A percentile compares a stretch with the other conserved stretches of the same genome.
These are phyloP conservation scores for Oryzaephilus surinamensis DNA, from an alignment of 1,140 invertebrate species.

Conservation along the genomic window DNA sequence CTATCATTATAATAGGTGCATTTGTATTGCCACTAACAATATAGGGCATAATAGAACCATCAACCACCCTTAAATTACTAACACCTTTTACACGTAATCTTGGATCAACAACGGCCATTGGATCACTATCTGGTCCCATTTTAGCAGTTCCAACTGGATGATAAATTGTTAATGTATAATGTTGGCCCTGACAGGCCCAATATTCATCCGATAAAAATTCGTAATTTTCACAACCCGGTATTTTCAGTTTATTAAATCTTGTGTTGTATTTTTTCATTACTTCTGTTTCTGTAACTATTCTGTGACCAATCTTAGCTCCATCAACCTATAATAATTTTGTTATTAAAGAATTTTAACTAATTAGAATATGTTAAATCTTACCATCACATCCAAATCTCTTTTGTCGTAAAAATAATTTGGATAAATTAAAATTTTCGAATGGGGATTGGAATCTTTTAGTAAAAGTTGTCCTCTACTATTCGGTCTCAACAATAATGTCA, in stretches of 20 bases:
- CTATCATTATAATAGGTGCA: slow-evolving; percentile 67
- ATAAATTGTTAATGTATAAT: slow-evolving; percentile 58
- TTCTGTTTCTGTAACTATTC: slow-evolving; percentile 45
- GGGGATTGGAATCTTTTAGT: slow-evolving; percentile 56
- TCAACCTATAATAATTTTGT: slow-evolving; percentile 48
- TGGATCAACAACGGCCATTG: slow-evolving; percentile 53
- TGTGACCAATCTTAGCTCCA: slow-evolving; percentile 57
- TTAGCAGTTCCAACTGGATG: slow-evolving; percentile 60
- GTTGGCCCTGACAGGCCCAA: slow-evolving; percentile 57
- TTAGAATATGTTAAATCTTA: slow-evolving; percentile 31
- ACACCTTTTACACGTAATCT: slow-evolving; percentile 56
- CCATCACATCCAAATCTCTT: slow-evolving; percentile 54
- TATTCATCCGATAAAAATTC: slow-evolving; percentile 51
- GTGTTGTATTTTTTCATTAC: slow-evolving; percentile 53
- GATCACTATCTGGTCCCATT: slow-evolving; percentile 59
- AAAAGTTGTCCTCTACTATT: slow-evolving; percentile 60
- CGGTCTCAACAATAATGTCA: slow-evolving; percentile 62
- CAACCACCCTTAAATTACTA: slow-evolving; percentile 59
- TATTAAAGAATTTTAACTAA: background rate
- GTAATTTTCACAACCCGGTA: slow-evolving; percentile 47
- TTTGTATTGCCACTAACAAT: slow-evolving; percentile 66
- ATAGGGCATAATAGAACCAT: slow-evolving; percentile 70
- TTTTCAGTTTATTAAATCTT: slow-evolving; percentile 46
- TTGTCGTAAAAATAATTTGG: slow-evolving; percentile 66
- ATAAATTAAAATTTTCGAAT: slow-evolving; percentile 59